Percentiles rank a stretch among this genome's conserved stretches.
Conservation (phyloP, 2,797 vertebrate genomes). For the Lophura swinhoii region DNA sequence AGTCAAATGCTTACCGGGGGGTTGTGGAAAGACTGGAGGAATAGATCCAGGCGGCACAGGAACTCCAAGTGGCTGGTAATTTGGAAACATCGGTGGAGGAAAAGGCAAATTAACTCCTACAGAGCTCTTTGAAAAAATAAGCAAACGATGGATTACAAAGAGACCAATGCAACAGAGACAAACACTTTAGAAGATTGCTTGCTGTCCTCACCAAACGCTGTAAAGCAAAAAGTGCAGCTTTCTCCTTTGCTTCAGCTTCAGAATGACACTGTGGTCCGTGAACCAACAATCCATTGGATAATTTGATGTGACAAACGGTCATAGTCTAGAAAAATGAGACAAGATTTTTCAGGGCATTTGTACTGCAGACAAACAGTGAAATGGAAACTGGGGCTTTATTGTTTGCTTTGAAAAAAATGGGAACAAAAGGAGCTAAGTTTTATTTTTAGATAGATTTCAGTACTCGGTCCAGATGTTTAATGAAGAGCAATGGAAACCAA, state of each 20-base stretch:
- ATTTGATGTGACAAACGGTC: constrained; percentile 92
- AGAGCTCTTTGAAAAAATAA: constrained; percentile 79
- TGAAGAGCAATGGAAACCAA: neutral
- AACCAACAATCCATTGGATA: constrained; percentile 92
- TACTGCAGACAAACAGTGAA: neutral
- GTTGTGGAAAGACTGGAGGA: constrained; percentile 86
- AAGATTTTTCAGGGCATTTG: neutral
- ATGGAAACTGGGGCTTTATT: neutral
- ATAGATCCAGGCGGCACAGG: constrained; percentile 82
- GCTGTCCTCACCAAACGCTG: constrained; percentile 89
- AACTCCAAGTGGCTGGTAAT: constrained; percentile 83
- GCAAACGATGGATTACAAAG: constrained; percentile 18
- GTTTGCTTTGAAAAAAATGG: neutral
- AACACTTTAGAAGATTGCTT: neutral
- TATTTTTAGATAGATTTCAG: neutral
- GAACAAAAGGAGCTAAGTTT: neutral
- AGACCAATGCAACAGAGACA: neutral
- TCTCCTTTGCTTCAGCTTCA: constrained; percentile 95
- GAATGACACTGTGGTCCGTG: constrained; percentile 93
- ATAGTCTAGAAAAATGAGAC: constrained; percentile 81
- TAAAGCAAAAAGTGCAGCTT: constrained; percentile 91
- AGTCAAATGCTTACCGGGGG: constrained; percentile 80
- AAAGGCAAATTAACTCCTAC: constrained; percentile 88
- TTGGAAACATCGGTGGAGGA: constrained; percentile 86
- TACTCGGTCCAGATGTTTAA: neutral